Evolutionary conservation across 2,888 invertebrate species (phyloP), one percentile per base, ranked within the genome.

Genomic region (Tetheella fluctuosa): DNA sequence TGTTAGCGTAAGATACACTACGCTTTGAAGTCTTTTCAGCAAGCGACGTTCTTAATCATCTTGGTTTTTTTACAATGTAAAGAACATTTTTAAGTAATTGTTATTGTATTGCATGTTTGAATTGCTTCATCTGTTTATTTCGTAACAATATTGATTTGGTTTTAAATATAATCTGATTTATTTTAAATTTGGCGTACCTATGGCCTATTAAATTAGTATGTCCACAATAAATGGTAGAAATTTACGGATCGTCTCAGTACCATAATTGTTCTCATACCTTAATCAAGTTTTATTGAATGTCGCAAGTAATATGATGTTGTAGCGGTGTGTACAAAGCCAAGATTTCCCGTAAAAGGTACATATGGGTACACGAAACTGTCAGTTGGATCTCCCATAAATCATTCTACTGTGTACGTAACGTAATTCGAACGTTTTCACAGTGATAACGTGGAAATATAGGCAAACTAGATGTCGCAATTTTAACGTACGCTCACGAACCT

Each of bases 371-470:
- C 81, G 81, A 81, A 80, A 76, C 81, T 83, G 85, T 83, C 82
- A 75, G 74, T 73, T 70, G 66, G 74, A 77, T 76, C 77, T 72
- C 71, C 76, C 86, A 90, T 91, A 89, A 90, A 91, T 91, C 90
- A 90, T 86, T 65, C 70, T 68, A 65, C 60, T 77, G 78, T 79
- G 75, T 76, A 65, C 64, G 69, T 66, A 70, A 75, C 72, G 74
- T 82, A 81, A 78, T 81, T 75, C 72, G 70, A 76, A 78, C 67
- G 70, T 79, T 81, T 84, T 80, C 71, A 72, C 74, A 74, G 55
- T 4, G 67, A 60, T 67, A 62, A 64, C 67, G 52, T 58, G 55
- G 71, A 67, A 62, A 54, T 73, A 69, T 48, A 59, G 28, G 23
- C 5, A 55, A 17, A 55, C 37, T 55, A 34, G 55, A 55, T 55